Evolutionary conservation across 2,113 vertebrate species (phyloP).

Genomic region (Neotoma lepida): DNA sequence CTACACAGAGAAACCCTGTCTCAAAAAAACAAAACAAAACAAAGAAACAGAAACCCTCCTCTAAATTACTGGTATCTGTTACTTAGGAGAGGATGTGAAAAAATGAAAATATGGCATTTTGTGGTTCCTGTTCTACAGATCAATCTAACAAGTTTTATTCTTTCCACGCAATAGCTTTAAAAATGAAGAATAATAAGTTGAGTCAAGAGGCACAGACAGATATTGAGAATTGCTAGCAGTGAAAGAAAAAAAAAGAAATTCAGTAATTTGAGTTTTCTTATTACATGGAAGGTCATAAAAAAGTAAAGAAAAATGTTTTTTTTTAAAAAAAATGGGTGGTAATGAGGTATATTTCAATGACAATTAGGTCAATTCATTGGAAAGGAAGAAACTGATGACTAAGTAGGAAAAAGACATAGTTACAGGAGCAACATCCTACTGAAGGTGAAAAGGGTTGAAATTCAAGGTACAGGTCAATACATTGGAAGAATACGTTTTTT

Average conservation of each 20-base stretch:
- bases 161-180: not conserved
- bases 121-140: not conserved
- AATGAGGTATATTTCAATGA: constrained; percentile 6
- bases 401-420: not conserved
- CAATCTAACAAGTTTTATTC: not conserved
- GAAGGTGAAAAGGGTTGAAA: not conserved
- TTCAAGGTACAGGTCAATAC: not conserved
- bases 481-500: not conserved
- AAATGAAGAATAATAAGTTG: constrained; percentile 23
- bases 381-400: not conserved
- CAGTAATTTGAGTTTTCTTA: not conserved
- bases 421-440: not conserved
- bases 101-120: not conserved
- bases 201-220: not conserved
- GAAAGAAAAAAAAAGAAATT: constrained; percentile 11
- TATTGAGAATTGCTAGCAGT: not conserved
- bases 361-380: not conserved
- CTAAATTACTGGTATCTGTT: not conserved
- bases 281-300: not conserved
- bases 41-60: not conserved
- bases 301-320: not conserved
- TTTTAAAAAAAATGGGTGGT: not conserved
- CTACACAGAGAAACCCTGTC: too few species aligned
- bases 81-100: not conserved
- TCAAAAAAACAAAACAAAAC: too few species aligned